These are phyloP conservation scores for Nautilus pompilius DNA, from an alignment of 1,140 invertebrate genomes.

Conservation along the genomic window DNA sequence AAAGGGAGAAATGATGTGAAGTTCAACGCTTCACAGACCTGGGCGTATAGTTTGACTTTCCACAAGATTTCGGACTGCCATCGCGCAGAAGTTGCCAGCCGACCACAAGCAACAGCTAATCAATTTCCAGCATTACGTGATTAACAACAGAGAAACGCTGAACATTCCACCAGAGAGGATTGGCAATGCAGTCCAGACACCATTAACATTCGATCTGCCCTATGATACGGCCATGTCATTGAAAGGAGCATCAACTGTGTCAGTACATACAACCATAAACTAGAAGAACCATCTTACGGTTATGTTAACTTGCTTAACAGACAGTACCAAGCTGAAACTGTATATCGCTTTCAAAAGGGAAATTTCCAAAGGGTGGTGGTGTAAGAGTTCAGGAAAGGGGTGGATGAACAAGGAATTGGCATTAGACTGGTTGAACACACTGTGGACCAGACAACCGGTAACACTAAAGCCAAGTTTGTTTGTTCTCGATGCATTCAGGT, in stretches of 20 bases:
- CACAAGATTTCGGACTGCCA: too few species aligned
- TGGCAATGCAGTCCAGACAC: not conserved
- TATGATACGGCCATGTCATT: conserved; percentile 12
- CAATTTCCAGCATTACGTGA: not conserved
- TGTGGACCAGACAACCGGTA: conserved; percentile 7
- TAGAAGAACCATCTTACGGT: conserved; percentile 39
- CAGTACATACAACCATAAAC: conserved; percentile 29
- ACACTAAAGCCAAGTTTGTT: too few species aligned
- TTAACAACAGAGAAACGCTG: not conserved
- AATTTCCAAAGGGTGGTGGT: conserved; percentile 18
- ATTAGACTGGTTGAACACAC: conserved; percentile 18
- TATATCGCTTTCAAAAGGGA: conserved; percentile 44
- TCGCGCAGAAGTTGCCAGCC: not conserved
- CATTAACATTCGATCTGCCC: conserved; percentile 14
- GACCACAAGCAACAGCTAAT: not conserved
- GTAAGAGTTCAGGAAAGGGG: conserved; percentile 21
- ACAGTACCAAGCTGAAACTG: conserved; percentile 32
- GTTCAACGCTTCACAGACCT: too few species aligned
- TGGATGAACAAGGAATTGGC: conserved; percentile 29
- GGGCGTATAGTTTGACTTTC: too few species aligned
- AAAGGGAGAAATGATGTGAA: too few species aligned
- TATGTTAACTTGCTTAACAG: conserved; percentile 25
- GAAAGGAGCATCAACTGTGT: conserved; percentile 13
- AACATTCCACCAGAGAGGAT: not conserved
- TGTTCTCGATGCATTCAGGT: too few species aligned